These are phyloP conservation scores for Astyanax mexicanus DNA, from an alignment of 2,797 vertebrate species.

Conservation along the genomic window DNA sequence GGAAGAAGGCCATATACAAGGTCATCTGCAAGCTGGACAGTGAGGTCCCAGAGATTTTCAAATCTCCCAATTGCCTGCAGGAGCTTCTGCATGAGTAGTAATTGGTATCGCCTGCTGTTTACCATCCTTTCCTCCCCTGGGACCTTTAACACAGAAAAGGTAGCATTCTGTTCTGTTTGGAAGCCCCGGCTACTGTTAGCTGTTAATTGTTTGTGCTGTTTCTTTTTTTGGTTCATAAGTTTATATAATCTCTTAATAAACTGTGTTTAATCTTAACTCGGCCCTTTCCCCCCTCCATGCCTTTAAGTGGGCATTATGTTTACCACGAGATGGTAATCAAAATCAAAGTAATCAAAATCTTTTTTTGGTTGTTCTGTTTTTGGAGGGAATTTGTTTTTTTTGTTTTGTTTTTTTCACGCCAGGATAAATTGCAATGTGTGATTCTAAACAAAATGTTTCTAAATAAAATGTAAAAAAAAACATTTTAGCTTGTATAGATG, in stretches of 20 bases:
- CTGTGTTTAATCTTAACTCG: conserved; percentile 63
- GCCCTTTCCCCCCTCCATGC: conserved; percentile 56
- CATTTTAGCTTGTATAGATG: conserved; percentile 83
- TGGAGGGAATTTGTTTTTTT: too few relatives aligned
- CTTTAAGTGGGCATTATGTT: conserved; percentile 72
- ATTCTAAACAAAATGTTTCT: conserved; percentile 58
- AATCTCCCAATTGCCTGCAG: conserved; percentile 99
- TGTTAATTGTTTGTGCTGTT: conserved; percentile 74
- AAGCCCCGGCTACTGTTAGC: conserved; percentile 81
- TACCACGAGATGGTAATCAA: conserved; percentile 79
- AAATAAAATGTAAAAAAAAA: conserved; percentile 64
- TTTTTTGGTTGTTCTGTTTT: conserved; percentile 76
- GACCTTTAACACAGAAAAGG: conserved; percentile 82
- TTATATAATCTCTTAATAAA: conserved; percentile 72
- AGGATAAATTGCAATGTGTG: conserved; percentile 72
- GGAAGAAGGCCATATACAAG: conserved; percentile 99
- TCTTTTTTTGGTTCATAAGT: conserved; percentile 72
- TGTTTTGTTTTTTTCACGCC: conserved; percentile 82
- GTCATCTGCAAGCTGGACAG: conserved; percentile 99
- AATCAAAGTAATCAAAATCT: conserved; percentile 69
- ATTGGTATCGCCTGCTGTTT: conserved; percentile 70
- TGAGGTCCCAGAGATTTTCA: conserved; percentile 98
- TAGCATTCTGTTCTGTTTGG: conserved; percentile 88
- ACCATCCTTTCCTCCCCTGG: conserved; percentile 43
- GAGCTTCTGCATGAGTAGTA: conserved; percentile 98